These are phyloP conservation scores for Morpho achilles DNA, from an alignment of 2,888 invertebrate genomes.

Conservation along the genomic window DNA sequence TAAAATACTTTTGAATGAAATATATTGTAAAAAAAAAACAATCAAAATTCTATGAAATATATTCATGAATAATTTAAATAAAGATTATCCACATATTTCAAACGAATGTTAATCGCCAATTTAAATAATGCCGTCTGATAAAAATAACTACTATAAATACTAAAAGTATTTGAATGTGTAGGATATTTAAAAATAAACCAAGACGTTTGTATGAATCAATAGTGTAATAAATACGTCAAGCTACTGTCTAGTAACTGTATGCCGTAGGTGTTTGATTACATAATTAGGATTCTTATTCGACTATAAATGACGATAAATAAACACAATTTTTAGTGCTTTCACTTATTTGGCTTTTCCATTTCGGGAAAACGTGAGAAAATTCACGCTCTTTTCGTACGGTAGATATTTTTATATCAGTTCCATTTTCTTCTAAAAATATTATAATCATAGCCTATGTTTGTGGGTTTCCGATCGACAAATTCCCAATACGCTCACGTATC, in stretches of 20 bases:
- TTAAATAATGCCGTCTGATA: background rate
- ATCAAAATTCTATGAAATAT: too few species aligned
- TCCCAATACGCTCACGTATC: constrained; percentile 47
- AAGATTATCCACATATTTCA: too few species aligned
- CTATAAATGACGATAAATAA: background rate
- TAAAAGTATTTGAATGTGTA: background rate
- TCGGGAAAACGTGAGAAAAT: too few species aligned
- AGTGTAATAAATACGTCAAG: background rate
- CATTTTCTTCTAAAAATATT: constrained; percentile 4
- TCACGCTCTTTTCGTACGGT: background rate
- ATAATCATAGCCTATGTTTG: constrained; percentile 11
- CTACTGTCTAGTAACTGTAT: too few species aligned
- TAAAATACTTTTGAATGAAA: too few species aligned
- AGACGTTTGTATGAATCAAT: too few species aligned
- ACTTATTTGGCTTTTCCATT: too few species aligned
- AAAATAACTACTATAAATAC: background rate
- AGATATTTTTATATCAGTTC: constrained; percentile 11
- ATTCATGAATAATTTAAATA: too few species aligned
- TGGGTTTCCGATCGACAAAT: constrained; percentile 36
- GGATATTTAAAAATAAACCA: background rate
- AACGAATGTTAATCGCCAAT: background rate
- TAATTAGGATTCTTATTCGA: background rate
- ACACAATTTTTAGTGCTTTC: too few species aligned
- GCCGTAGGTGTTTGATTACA: too few species aligned
- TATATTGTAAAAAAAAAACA: too few species aligned